A percentile compares a stretch with the other conserved stretches of the same genome.
Conservation (phyloP, 2,888 invertebrate genomes). For the Drosophila seclusa region DNA sequence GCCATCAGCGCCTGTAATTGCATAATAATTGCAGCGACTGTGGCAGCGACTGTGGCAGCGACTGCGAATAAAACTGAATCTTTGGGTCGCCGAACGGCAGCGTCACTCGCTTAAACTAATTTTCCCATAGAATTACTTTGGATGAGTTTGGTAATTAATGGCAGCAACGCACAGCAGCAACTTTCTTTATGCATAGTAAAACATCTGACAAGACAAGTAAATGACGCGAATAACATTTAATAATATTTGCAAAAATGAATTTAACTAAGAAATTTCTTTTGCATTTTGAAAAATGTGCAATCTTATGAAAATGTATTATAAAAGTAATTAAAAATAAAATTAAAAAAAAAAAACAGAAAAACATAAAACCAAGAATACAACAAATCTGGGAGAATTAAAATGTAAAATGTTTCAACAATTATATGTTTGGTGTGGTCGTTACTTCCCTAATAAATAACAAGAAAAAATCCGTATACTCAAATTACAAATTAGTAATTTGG, state of each 20-base stretch:
- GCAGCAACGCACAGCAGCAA: slow-evolving; percentile 27
- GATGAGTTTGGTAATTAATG: slow-evolving; percentile 80
- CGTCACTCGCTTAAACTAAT: slow-evolving; percentile 66
- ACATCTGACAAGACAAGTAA: slow-evolving; percentile 1
- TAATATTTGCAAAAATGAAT: neutral
- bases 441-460: neutral
- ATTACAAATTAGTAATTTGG: neutral
- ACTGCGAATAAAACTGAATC: slow-evolving; percentile 38
- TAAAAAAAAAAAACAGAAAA: neutral
- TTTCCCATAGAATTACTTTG: slow-evolving; percentile 76
- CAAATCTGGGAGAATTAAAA: neutral
- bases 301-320: neutral
- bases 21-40: slow-evolving; percentile 75
- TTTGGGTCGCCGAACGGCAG: slow-evolving; percentile 14
- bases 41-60: slow-evolving; percentile 19
- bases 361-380: neutral
- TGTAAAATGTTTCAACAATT: neutral
- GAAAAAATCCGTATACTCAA: neutral
- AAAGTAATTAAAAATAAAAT: neutral
- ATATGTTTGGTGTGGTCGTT: neutral
- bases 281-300: neutral
- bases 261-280: neutral
- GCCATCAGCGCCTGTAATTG: slow-evolving; percentile 64
- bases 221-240: neutral
- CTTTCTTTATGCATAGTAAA: slow-evolving; percentile 16